These are phyloP conservation scores for Odontomachus brunneus DNA, from an alignment of 1,140 invertebrate species.

Conservation along the genomic window DNA sequence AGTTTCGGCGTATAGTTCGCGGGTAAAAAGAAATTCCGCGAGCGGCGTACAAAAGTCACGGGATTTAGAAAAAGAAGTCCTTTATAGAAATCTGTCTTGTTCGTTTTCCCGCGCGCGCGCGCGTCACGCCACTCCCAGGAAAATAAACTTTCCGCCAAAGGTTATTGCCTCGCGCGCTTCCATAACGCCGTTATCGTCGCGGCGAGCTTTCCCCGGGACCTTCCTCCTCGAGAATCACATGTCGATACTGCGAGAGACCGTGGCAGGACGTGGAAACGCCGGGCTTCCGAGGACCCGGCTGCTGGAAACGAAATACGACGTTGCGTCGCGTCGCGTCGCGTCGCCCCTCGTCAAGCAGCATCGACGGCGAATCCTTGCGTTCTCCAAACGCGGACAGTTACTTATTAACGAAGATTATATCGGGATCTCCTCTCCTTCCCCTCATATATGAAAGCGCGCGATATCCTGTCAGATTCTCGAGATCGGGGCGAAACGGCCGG, in stretches of 20 bases:
- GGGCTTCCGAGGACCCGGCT: not conserved
- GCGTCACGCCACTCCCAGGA: constrained; percentile 32
- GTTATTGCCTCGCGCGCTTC: constrained; percentile 55
- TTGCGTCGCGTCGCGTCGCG: constrained; percentile 45
- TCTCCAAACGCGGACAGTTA: constrained; percentile 25
- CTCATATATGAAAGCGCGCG: no score
- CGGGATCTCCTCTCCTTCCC: no score
- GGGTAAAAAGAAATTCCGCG: constrained; percentile 31
- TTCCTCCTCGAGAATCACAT: constrained; percentile 39
- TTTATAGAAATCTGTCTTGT: constrained; percentile 53
- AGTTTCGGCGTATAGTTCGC: constrained; percentile 27
- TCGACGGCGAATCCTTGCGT: not conserved
- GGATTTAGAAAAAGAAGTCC: constrained; percentile 51
- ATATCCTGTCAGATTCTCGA: no score
- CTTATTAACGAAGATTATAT: constrained; percentile 41
- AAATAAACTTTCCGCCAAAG: constrained; percentile 62
- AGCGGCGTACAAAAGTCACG: constrained; percentile 38
- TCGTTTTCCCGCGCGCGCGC: constrained; percentile 37
- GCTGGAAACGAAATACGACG: constrained; percentile 38
- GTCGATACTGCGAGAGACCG: constrained; percentile 14
- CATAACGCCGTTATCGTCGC: constrained; percentile 55
- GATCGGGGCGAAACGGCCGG: not conserved
- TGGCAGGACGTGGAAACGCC: not conserved
- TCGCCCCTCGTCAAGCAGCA: not conserved
- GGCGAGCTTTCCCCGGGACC: constrained; percentile 13